Conservation (phyloP, 2,797 vertebrate genomes). For the Gobio occitaniae region DNA sequence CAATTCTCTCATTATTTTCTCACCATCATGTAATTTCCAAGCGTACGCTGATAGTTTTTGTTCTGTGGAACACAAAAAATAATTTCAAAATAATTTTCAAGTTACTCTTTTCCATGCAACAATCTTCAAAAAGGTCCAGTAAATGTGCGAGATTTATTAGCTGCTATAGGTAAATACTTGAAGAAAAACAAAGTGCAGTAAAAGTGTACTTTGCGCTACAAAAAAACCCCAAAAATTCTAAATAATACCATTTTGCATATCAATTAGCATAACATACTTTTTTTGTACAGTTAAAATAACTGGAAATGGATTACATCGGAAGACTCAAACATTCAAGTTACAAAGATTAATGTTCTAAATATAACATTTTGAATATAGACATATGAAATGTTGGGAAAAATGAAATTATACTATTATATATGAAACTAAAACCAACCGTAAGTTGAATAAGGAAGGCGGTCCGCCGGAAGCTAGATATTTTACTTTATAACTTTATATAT, state of each 20-base stretch:
- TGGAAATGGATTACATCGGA: background rate
- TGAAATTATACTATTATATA: no score
- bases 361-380: no score
- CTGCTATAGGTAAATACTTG: background rate
- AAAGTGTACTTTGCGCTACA: background rate
- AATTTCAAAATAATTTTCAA: background rate
- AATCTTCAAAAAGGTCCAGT: background rate
- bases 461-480: no score
- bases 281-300: background rate
- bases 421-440: no score
- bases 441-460: no score
- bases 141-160: background rate
- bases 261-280: background rate
- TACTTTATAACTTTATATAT: no score
- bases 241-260: background rate
- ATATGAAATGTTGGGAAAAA: no score
- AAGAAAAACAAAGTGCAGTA: background rate
- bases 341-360: background rate
- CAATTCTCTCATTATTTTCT: background rate
- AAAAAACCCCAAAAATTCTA: background rate
- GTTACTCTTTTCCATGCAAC: background rate
- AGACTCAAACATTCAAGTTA: background rate
- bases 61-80: background rate
- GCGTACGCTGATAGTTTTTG: background rate
- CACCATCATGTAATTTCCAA: background rate